Conservation (phyloP, 2,797 vertebrate genomes). For the Acanthis flammea region DNA sequence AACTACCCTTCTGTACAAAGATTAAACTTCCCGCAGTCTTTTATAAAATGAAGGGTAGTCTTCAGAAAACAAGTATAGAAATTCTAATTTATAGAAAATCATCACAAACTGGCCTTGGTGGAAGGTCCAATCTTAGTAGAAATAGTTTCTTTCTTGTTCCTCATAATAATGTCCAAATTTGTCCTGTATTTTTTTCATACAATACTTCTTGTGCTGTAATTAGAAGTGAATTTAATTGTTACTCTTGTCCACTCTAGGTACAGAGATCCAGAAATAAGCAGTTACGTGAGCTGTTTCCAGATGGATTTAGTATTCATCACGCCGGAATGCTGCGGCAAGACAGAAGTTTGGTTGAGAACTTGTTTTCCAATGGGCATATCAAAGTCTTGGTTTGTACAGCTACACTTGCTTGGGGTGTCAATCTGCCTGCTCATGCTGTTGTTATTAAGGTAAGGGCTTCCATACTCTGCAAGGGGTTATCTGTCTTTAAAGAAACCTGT, state of each 20-base stretch:
- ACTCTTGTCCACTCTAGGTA: constrained; percentile 76
- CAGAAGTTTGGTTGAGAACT: constrained; percentile 90
- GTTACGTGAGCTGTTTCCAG: constrained; percentile 93
- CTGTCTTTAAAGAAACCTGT: constrained; percentile 35
- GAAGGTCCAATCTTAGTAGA: neutral
- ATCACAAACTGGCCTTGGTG: neutral
- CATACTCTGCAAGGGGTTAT: constrained; percentile 10
- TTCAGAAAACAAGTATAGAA: neutral
- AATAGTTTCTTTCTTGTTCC: neutral
- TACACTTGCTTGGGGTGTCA: constrained; percentile 97
- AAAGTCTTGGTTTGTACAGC: constrained; percentile 96
- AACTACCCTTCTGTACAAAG: neutral
- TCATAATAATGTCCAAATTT: neutral
- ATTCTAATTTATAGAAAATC: neutral
- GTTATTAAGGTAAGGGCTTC: constrained; percentile 91
- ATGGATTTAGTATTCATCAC: constrained; percentile 97
- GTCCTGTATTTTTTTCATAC: neutral
- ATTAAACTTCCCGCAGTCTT: neutral
- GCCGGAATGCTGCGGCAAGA: constrained; percentile 95
- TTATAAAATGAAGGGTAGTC: neutral
- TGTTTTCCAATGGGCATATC: constrained; percentile 92
- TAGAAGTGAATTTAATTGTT: neutral
- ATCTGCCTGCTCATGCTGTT: constrained; percentile 96
- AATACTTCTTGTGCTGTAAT: neutral
- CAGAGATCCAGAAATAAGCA: constrained; percentile 97